Evolutionary conservation across 2,113 vertebrate genomes (phyloP).

Genomic region (Istiophorus platypterus): DNA sequence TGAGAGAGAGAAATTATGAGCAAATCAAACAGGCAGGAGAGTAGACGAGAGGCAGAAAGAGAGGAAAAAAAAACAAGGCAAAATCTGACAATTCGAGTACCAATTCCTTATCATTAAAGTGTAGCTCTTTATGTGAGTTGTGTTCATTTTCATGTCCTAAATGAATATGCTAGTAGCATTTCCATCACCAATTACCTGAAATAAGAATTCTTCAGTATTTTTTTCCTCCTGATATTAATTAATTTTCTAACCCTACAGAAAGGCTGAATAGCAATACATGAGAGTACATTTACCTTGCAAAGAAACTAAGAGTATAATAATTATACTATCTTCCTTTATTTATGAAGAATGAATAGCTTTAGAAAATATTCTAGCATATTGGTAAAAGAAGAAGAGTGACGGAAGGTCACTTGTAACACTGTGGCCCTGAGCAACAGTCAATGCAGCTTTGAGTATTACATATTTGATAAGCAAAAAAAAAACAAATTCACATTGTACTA

Average conservation of each 20-base stretch:
- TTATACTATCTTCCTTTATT: neutral
- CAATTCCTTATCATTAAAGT: conserved; percentile 4
- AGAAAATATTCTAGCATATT: neutral
- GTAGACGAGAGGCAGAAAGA: neutral
- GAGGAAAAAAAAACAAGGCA: neutral
- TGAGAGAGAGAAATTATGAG: conserved; percentile 16
- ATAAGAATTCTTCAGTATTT: neutral
- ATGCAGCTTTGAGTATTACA: neutral
- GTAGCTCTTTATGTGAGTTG: neutral
- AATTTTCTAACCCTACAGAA: conserved; percentile 13
- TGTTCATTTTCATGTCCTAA: conserved; percentile 19
- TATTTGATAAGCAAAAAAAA: neutral
- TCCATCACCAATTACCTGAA: neutral
- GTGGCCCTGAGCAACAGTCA: conserved; percentile 23
- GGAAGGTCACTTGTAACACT: conserved; percentile 9
- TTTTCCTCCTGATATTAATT: conserved; percentile 10
- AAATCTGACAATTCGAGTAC: neutral
- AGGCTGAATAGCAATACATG: conserved; percentile 1
- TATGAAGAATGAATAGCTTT: neutral
- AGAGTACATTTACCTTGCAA: neutral
- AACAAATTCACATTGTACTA: neutral
- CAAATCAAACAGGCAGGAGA: conserved; percentile 26
- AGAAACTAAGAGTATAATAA: neutral
- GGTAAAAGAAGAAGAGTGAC: neutral
- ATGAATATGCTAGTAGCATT: neutral